These are phyloP conservation scores for Falco punctatus DNA, from an alignment of 2,113 vertebrate genomes.

Conservation along the genomic window DNA sequence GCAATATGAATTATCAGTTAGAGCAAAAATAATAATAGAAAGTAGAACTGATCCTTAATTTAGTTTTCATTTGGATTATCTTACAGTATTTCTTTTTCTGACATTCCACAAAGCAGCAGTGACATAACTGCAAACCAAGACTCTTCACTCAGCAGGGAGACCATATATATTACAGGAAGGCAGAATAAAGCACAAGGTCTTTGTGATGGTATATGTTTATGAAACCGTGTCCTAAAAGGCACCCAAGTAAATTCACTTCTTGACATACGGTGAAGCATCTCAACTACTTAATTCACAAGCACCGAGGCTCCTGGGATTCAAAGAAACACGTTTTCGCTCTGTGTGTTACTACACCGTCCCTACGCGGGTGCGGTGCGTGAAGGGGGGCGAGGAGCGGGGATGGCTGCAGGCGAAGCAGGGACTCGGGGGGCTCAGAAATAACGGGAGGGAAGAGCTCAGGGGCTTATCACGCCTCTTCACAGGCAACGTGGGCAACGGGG, in stretches of 20 bases:
- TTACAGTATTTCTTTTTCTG: not conserved
- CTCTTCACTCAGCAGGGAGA: not conserved
- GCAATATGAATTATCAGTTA: not conserved
- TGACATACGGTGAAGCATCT: not conserved
- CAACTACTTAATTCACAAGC: not conserved
- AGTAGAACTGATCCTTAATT: not conserved
- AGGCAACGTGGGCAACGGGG: not conserved
- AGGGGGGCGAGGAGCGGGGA: not conserved
- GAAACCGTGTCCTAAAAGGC: not conserved
- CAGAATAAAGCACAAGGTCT: not conserved
- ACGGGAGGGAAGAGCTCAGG: not conserved
- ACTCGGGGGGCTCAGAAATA: rapidly evolving
- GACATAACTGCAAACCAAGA: not conserved
- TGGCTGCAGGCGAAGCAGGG: rapidly evolving
- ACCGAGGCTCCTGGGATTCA: not conserved
- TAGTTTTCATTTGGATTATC: not conserved
- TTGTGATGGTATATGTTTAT: rapidly evolving
- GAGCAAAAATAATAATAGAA: not conserved
- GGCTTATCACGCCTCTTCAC: not conserved
- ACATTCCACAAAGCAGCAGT: not conserved
- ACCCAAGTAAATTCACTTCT: not conserved
- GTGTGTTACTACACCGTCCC: rapidly evolving
- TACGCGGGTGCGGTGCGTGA: rapidly evolving
- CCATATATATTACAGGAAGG: not conserved
- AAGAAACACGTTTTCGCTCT: not conserved